Percentiles rank a stretch among this genome's conserved stretches.
phyloP scores from a whole-genome alignment of 1,140 invertebrate genomes.

The Zelostemma sp. region DNA sequence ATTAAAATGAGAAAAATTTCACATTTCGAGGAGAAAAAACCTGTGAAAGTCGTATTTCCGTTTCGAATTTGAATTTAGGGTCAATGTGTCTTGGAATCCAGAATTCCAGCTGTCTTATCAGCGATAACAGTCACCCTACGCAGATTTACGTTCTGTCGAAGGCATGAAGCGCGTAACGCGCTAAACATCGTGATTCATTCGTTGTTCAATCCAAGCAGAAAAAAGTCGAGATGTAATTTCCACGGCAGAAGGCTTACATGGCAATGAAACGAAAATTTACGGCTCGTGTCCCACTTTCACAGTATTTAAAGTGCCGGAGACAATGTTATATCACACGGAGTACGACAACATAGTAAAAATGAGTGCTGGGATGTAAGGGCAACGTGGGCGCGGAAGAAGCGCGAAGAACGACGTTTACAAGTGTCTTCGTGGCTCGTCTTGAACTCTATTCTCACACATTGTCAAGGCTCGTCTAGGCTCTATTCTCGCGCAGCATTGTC shows the following conservation, averaged over 20 bases:
- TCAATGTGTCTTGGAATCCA: too few relatives aligned
- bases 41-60: too few relatives aligned
- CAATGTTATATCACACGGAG: conserved; percentile 6
- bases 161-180: conserved; percentile 54
- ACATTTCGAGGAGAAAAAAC: too few relatives aligned
- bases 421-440: conserved; percentile 51
- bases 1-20: too few relatives aligned
- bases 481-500: conserved; percentile 41
- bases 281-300: not conserved
- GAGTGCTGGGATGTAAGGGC: conserved; percentile 25
- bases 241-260: not conserved
- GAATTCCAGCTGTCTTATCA: too few relatives aligned
- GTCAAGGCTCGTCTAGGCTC: conserved; percentile 49
- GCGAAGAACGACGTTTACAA: conserved; percentile 54
- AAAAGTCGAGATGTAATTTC: too few relatives aligned
- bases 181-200: conserved; percentile 25
- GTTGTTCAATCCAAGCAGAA: too few relatives aligned
- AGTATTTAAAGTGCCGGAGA: conserved; percentile 8
- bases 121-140: not conserved
- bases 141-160: conserved; percentile 13
- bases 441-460: conserved; percentile 53
- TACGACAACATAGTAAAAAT: conserved; percentile 43
- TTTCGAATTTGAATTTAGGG: too few relatives aligned
- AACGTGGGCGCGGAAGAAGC: conserved; percentile 50
- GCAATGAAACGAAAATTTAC: not conserved